Evolutionary conservation across 1,140 invertebrate species (phyloP), one percentile per base, ranked within the genome.

Genomic region (Mylabris phalerata): DNA sequence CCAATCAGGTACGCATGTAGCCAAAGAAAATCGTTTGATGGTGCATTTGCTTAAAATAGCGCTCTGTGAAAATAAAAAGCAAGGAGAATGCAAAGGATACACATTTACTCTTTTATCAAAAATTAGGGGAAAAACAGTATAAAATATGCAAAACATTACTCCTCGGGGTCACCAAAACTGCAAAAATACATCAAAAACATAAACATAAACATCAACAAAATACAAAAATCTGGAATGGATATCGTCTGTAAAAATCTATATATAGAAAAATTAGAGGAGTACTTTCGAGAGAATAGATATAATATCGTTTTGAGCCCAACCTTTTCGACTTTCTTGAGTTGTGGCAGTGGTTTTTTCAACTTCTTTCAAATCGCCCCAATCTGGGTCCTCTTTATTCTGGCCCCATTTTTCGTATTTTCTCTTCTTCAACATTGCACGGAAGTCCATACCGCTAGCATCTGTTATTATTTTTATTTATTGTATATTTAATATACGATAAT

Each of bases 381-480:
- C 90, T 32, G 87, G 87, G 66, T 95, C 92, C 46, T 87, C 86
- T 61, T 96, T 88, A 57, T 95, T 88, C 74, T 87, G 85, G 54
- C 80, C 89, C 90, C 93, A 96, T 82, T 95, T 94, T 67, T 90
- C 89, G 70, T 95, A 94, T 77, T 95, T 95, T 71, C 93, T 88
- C 77, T 96, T 95, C 75, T 98, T 98, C 58, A 99, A 80, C 87
- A 98, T 92, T 59, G 94, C 85, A 78, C 97, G 87, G 87, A 98
- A 99, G 78, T 99, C 97, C 89, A 98, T 93, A 68, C 92, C 93
- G 77, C 90, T 92, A 59, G 94, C 85, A 84, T 94, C 91, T 93
- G 64, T 19, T 19, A 19, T 19, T 19, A 50, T 73, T 62, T 67
- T 52, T 59, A 61, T 19, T 19, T 19, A 19, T 19, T 19, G 19